A percentile compares a stretch with the other conserved stretches of the same genome.
These are phyloP conservation scores for Macropus fuliginosus DNA, from an alignment of 2,797 vertebrate species.

Conservation along the genomic window DNA sequence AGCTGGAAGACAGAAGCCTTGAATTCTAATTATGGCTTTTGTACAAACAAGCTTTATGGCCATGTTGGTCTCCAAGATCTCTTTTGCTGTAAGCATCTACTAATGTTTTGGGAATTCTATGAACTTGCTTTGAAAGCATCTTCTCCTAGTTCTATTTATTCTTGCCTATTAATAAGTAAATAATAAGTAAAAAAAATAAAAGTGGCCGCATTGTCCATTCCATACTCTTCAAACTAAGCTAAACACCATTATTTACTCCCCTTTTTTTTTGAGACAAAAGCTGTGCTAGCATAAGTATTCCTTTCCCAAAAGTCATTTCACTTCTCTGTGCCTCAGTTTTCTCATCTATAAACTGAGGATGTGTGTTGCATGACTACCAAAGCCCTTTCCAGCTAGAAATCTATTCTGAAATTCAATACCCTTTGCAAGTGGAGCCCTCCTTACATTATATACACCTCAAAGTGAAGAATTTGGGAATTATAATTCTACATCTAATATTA, in stretches of 20 bases:
- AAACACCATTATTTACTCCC: too few relatives aligned
- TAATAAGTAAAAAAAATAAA: background rate
- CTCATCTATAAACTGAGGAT: too few relatives aligned
- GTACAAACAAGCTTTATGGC: background rate
- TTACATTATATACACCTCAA: background rate
- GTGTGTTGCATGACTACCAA: too few relatives aligned
- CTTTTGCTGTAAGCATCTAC: background rate
- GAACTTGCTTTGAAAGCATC: background rate
- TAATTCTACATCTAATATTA: background rate
- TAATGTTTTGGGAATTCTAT: background rate
- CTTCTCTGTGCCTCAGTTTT: too few relatives aligned
- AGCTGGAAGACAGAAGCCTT: background rate
- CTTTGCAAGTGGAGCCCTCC: background rate
- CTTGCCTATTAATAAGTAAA: background rate
- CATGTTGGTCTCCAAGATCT: background rate
- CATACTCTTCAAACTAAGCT: too few relatives aligned
- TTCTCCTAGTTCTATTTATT: background rate
- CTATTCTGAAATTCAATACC: background rate
- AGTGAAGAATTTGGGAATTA: background rate
- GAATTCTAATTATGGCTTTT: background rate
- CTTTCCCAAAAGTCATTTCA: too few relatives aligned
- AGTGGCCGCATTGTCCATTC: background rate
- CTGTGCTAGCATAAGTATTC: too few relatives aligned
- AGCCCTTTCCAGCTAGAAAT: too few relatives aligned
- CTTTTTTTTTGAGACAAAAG: too few relatives aligned